Evolutionary conservation across 2,113 vertebrate genomes (phyloP).

Genomic region (Eurypyga helias): DNA sequence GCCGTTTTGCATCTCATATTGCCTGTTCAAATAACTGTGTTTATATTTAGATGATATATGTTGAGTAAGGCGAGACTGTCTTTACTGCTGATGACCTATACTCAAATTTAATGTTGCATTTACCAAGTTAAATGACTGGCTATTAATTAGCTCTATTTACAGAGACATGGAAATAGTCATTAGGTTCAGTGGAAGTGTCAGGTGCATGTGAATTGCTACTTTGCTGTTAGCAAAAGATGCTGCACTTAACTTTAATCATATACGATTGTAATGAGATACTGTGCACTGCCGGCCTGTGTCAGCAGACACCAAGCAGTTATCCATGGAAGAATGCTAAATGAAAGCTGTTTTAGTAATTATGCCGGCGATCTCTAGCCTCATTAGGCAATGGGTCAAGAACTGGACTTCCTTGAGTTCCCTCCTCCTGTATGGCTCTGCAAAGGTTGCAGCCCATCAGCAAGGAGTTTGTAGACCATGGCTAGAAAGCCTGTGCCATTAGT

Average conservation of each 20-base stretch:
- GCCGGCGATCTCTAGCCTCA: background rate
- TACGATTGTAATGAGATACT: background rate
- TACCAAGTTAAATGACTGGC: conserved; percentile 41
- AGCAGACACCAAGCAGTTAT: background rate
- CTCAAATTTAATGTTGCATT: conserved; percentile 55
- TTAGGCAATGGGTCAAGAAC: conserved; percentile 23
- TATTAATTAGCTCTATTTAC: conserved; percentile 58
- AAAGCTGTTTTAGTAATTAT: background rate
- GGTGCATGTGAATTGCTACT: background rate
- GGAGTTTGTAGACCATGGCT: background rate
- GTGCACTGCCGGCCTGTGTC: background rate
- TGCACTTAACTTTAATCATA: conserved; percentile 12
- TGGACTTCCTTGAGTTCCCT: background rate
- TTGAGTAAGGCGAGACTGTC: conserved; percentile 12
- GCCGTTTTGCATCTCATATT: background rate
- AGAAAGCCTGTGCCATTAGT: background rate
- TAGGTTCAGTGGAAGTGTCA: conserved; percentile 5
- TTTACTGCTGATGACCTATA: conserved; percentile 52
- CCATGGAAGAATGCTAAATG: conserved; percentile 48
- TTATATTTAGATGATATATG: conserved; percentile 72
- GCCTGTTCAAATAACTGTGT: conserved; percentile 30
- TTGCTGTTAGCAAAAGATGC: background rate
- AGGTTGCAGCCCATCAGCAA: background rate
- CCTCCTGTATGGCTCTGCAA: background rate
- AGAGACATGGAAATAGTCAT: conserved; percentile 13